Evolutionary conservation across 1,140 invertebrate genomes (phyloP), one percentile per base, ranked within the genome.

Genomic region (Drosophila repleta): DNA sequence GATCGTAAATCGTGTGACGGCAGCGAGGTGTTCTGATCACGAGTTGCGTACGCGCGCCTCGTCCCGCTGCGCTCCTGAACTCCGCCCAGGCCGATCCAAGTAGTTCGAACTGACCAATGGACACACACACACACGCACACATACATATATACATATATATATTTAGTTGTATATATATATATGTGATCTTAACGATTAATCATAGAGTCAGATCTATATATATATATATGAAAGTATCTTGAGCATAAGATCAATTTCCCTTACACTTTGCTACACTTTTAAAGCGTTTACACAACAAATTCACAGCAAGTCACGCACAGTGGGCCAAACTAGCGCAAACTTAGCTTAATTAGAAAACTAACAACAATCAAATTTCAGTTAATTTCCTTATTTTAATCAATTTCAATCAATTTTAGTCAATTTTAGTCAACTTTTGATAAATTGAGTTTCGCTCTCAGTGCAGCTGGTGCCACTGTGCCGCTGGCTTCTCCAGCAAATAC

Each of bases 261-360:
- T 68, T 26, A 46, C 53, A 43, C 57, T 15, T 11, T 35, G 26
- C 39, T 26, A 43, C 13, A 17, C 49, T 35, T 55, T 18, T 13
- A 29, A 18, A 52, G 26, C 68, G 53, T 85, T 85, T 78, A 71
- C 52, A 11, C 48, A 71, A 69, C n/a, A 62, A 87, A 85, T 53
- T 51, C 35, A 71, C 53, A 46, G 18, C 45, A 39, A 61, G 21
- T 21, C 18, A 13, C 35, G 78, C 24, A 67, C 68, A 72, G 52
- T 80, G 76, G 57, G 0, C 0, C 18, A 21, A n/a, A n/a, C n/a
- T n/a, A 46, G 18, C 10, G 21, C 18, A 20, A 4, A 2, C 43
- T 8, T n/a, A n/a, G n/a, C n/a, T n/a, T n/a, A n/a, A n/a, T n/a
- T n/a, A n/a, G 24, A 5, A 20, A 46, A 46, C 17, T 18, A n/a